Base-by-base conservation (phyloP, 2,888 invertebrate species). In the Hoplodrina blanda region DNA sequence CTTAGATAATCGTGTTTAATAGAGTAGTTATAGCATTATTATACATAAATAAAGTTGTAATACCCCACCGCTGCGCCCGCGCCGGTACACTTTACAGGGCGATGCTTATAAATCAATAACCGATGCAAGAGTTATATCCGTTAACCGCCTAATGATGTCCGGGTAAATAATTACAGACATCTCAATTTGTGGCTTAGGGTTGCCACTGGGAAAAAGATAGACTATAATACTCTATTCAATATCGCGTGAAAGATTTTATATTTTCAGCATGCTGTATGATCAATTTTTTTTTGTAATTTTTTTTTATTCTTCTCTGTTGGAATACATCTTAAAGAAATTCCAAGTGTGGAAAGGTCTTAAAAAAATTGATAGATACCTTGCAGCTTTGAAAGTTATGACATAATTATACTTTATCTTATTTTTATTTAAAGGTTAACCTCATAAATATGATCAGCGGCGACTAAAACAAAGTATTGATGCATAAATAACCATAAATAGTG, bases 131-230 rank as follows among this genome's bases (percentile, higher is more conserved):
- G 69, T 83, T 81, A 81, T 85, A 78, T 76, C 76, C 77, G 83
- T 78, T 86, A 84, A 83, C 87, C 82, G 81, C 73, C 85, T 88
- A 89, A 88, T 89, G 90, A 86, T 84, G 86, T 76, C 86, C 84
- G 78, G 85, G 86, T 91, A 89, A 90, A 91, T 91, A 91, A 91
- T 91, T 86, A 89, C 86, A 78, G 88, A 91, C 87, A 83, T 91
- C 91, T 91, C 90, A 91, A 91, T 92, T 91, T 89, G 89, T 88
- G 84, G 78, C 59, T 13, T 49, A 83, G 86, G 87, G 84, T 65
- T 86, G 86, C 64, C 80, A 69, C 44, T 19, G 2, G 4, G 13
- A 50, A 33, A 37, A 6, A 15, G 0, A 5, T n/a, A 8, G 1
- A 10, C 15, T 19, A 25, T 4, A 46, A n/a, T 37, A 10, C 15